Percentiles rank a stretch among this genome's conserved stretches.
phyloP scores from a whole-genome alignment of 2,797 vertebrate species.

The Hipposideros larvatus region DNA sequence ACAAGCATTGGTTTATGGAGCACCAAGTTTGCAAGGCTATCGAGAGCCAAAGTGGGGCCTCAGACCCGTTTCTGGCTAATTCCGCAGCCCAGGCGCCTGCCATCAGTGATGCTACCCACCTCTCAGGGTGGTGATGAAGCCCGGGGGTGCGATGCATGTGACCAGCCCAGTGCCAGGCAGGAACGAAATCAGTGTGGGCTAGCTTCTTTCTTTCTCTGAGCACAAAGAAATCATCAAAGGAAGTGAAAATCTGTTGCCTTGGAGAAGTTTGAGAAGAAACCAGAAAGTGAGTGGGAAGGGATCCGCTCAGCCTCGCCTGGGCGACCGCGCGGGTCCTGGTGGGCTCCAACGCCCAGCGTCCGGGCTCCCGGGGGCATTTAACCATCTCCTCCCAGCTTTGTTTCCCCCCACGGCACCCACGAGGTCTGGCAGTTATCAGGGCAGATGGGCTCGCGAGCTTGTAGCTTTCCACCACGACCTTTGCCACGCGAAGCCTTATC shows the following conservation, averaged over 20 bases:
- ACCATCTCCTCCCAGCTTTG: rapidly evolving
- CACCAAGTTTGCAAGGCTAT: neutral
- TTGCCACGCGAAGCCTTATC: slow-evolving; percentile 68
- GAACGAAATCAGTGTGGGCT: neutral
- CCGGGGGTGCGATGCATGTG: rapidly evolving
- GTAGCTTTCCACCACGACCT: slow-evolving; percentile 67
- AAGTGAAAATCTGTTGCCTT: slow-evolving; percentile 72
- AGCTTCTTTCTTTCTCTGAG: slow-evolving; percentile 6
- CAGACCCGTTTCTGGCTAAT: neutral
- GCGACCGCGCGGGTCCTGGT: neutral
- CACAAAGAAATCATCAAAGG: slow-evolving; percentile 41
- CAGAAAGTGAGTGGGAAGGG: slow-evolving; percentile 80
- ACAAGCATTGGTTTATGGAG: rapidly evolving
- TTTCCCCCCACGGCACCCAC: slow-evolving; percentile 52
- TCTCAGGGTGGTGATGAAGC: neutral
- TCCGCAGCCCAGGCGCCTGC: neutral
- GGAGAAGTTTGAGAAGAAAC: slow-evolving; percentile 72
- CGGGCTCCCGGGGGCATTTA: neutral
- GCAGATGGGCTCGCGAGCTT: slow-evolving; percentile 69
- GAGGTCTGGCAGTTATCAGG: slow-evolving; percentile 53
- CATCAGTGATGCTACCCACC: neutral
- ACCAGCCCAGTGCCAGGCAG: neutral
- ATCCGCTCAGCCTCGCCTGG: slow-evolving; percentile 61
- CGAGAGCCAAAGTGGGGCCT: neutral
- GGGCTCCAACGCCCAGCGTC: neutral